phyloP scores from a whole-genome alignment of 2,888 invertebrate genomes.

The Lasiommata megera region DNA sequence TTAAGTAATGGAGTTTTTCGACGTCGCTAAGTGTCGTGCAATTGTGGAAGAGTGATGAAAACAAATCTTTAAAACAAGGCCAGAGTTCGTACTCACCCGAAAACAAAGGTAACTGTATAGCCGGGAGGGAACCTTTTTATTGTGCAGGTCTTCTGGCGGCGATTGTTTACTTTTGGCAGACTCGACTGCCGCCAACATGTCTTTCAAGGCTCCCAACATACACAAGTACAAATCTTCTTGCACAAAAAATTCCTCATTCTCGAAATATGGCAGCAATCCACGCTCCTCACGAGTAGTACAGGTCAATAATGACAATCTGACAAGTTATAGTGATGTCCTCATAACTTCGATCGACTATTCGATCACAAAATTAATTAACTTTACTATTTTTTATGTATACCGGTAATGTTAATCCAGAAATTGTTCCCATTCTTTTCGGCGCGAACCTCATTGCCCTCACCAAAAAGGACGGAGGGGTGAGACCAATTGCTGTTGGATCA shows the following conservation, averaged over 20 bases:
- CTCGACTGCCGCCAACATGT: no score
- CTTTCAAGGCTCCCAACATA: background rate
- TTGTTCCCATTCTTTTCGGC: no score
- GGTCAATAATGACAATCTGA: no score
- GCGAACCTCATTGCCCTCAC: no score
- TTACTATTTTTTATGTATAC: no score
- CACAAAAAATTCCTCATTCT: conserved; percentile 27
- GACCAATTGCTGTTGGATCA: no score
- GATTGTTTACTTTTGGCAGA: background rate
- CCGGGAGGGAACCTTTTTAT: background rate
- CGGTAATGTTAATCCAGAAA: no score
- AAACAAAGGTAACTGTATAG: background rate
- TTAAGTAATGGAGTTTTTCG: conserved; percentile 33
- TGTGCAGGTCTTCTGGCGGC: background rate
- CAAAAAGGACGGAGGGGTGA: no score
- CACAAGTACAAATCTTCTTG: conserved; percentile 21
- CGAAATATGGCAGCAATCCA: conserved; percentile 27
- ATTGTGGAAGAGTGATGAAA: conserved; percentile 26
- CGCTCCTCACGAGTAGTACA: conserved; percentile 17
- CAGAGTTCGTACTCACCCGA: background rate
- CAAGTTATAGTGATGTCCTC: no score
- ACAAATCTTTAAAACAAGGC: conserved; percentile 28
- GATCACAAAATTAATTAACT: no score
- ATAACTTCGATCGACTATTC: no score
- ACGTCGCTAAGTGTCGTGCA: conserved; percentile 21